Conservation (phyloP, 2,797 vertebrate species). For the Atherinosoma microstoma region DNA sequence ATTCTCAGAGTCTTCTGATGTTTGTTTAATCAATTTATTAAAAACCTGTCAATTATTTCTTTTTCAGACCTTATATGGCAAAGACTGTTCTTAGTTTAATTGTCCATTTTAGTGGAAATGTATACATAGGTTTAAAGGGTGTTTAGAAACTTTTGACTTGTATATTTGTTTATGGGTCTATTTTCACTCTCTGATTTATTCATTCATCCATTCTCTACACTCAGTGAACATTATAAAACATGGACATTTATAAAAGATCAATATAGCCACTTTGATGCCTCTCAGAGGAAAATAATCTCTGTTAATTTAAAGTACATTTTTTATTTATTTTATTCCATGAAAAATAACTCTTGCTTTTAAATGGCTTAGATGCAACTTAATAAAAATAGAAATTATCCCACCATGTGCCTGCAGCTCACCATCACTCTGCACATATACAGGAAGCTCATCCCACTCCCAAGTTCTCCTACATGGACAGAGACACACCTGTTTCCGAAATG, state of each 20-base stretch:
- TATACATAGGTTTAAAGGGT: neutral
- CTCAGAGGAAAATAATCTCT: neutral
- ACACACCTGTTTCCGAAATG: too few relatives aligned
- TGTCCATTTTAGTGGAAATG: too few relatives aligned
- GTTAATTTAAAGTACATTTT: too few relatives aligned
- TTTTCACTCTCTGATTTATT: slow-evolving; percentile 5
- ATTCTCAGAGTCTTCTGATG: neutral
- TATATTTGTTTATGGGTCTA: neutral
- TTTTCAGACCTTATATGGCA: too few relatives aligned
- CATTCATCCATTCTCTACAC: neutral
- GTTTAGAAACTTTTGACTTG: slow-evolving; percentile 30
- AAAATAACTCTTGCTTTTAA: neutral
- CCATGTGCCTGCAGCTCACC: too few relatives aligned
- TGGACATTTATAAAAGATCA: neutral
- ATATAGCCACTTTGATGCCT: neutral
- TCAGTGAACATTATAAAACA: neutral
- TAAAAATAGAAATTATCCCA: neutral
- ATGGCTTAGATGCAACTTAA: neutral
- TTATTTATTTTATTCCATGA: too few relatives aligned
- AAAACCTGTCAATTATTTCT: too few relatives aligned
- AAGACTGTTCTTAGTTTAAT: too few relatives aligned
- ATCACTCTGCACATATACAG: too few relatives aligned
- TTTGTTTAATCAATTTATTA: neutral
- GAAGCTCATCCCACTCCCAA: neutral
- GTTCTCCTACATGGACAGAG: neutral